phyloP scores from a whole-genome alignment of 2,113 vertebrate species.

The Pelecanus crispus region DNA sequence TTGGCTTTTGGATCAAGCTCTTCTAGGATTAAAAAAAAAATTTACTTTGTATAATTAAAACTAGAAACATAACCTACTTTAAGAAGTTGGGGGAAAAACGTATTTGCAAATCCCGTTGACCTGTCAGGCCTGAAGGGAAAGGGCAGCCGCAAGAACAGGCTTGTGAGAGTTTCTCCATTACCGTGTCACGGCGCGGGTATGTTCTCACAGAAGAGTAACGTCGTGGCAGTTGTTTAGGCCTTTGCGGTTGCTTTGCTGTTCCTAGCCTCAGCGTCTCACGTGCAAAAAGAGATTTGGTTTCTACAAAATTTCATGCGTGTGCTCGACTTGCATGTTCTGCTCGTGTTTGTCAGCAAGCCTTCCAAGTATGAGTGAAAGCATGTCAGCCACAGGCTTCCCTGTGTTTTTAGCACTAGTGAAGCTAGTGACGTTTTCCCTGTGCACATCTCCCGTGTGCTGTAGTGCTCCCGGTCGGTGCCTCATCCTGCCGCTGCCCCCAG shows the following conservation, averaged over 20 bases:
- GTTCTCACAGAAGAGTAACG: accelerated
- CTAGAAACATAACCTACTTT: accelerated
- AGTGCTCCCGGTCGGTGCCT: neutral
- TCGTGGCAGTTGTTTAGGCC: accelerated
- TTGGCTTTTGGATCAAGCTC: neutral
- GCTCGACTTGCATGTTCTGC: neutral
- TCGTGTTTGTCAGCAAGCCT: neutral
- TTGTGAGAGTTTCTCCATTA: accelerated
- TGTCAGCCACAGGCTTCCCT: accelerated
- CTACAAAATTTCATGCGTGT: accelerated
- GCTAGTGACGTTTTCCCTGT: neutral
- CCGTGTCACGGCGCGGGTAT: accelerated
- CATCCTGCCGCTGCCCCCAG: neutral
- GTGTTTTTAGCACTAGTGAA: too few species aligned
- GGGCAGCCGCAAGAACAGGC: neutral
- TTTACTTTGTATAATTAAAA: neutral
- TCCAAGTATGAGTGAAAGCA: neutral
- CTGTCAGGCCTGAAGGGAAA: neutral
- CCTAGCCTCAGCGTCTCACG: accelerated
- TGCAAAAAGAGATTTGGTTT: neutral
- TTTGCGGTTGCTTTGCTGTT: neutral
- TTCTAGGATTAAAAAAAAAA: neutral
- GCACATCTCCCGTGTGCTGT: accelerated
- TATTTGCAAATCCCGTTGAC: too few species aligned
- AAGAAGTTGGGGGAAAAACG: neutral